Percentiles rank a stretch among this genome's conserved stretches.
These are phyloP conservation scores for Neodontobutis hainanensis DNA, from an alignment of 2,113 vertebrate species.

Conservation along the genomic window DNA sequence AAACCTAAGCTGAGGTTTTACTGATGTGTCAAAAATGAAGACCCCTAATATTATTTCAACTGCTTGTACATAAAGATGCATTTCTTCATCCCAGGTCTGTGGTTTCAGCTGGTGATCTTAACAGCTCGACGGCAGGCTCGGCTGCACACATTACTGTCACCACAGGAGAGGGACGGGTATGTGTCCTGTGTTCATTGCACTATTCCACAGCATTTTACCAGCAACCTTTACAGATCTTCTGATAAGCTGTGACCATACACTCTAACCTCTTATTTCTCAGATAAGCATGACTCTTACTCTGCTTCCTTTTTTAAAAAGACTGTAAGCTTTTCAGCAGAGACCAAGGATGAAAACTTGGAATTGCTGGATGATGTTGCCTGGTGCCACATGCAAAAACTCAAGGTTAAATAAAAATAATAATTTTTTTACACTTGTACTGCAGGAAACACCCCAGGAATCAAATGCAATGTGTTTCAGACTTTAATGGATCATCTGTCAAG, in stretches of 20 bases:
- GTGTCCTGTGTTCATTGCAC: background rate
- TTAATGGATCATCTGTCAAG: constrained; percentile 59
- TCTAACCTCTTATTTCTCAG: too few species aligned
- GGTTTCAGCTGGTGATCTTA: constrained; percentile 60
- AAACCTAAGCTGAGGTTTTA: constrained; percentile 55
- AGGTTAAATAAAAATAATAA: constrained; percentile 39
- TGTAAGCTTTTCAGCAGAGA: constrained; percentile 66
- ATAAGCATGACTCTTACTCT: background rate
- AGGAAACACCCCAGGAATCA: background rate
- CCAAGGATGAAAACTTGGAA: constrained; percentile 56
- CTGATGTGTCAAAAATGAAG: background rate
- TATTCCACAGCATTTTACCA: background rate
- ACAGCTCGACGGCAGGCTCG: constrained; percentile 47
- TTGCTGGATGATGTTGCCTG: constrained; percentile 64
- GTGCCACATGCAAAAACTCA: constrained; percentile 61
- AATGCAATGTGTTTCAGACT: constrained; percentile 39
- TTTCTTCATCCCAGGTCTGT: constrained; percentile 48
- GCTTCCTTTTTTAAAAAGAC: constrained; percentile 24
- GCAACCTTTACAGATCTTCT: background rate
- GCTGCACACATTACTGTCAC: constrained; percentile 65
- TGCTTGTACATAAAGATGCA: background rate
- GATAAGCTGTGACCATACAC: too few species aligned
- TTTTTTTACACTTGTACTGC: background rate
- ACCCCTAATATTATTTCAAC: background rate
- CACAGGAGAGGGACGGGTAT: constrained; percentile 65